These are phyloP conservation scores for Amphipoea lucens DNA, from an alignment of 2,888 invertebrate species.

Conservation along the genomic window DNA sequence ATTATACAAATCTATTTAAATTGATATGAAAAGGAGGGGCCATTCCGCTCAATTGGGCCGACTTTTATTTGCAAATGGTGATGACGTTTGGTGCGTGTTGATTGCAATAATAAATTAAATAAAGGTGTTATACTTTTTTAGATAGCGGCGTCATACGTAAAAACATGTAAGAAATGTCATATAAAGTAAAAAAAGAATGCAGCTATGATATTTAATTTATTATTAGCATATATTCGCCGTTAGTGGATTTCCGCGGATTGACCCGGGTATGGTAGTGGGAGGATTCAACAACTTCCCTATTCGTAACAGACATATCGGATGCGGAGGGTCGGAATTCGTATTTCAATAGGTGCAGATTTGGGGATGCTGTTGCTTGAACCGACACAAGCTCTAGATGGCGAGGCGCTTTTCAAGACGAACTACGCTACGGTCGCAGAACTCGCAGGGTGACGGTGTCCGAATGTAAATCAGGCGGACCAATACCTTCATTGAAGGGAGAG, in stretches of 20 bases:
- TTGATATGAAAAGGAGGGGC: neutral
- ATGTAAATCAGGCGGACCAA: neutral
- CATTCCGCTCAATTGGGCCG: no score
- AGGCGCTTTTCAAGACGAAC: neutral
- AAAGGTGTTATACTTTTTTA: no score
- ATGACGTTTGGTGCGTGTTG: no score
- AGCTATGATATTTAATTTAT: no score
- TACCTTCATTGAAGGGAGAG: neutral
- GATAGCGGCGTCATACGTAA: no score
- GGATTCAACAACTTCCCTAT: neutral
- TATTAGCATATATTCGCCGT: no score
- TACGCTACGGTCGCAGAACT: neutral
- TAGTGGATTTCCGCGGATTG: no score
- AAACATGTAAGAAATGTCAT: no score
- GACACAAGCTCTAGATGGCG: neutral
- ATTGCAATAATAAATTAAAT: no score
- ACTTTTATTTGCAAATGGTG: no score
- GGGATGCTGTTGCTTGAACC: neutral
- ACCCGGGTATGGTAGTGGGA: no score
- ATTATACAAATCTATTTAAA: neutral
- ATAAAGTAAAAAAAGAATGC: no score
- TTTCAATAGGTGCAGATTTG: neutral
- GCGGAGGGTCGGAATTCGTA: neutral
- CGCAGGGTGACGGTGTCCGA: neutral
- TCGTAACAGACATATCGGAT: neutral